Evolutionary conservation across 2,888 invertebrate genomes (phyloP).

Genomic region (Bursaphelenchus okinawaensis): DNA sequence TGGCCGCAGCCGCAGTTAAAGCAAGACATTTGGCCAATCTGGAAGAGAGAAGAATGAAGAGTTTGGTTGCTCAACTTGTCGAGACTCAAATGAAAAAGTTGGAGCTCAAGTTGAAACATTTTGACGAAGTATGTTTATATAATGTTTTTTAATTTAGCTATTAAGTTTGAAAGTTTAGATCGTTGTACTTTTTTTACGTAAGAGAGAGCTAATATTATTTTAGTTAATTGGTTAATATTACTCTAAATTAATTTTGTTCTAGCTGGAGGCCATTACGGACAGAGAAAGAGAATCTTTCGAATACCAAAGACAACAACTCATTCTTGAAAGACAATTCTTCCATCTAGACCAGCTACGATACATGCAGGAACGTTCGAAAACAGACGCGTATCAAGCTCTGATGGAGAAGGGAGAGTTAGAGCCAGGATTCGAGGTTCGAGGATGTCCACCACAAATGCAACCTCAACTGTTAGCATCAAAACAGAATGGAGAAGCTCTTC

Average conservation of each 20-base stretch:
- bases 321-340: conserved; percentile 94
- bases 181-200: too few species aligned
- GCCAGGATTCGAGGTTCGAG: conserved; percentile 55
- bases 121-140: conserved; percentile 75
- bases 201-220: too few species aligned
- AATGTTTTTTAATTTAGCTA: too few species aligned
- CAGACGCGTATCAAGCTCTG: conserved; percentile 72
- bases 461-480: conserved; percentile 12
- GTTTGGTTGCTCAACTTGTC: conserved; percentile 88
- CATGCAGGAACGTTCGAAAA: conserved; percentile 89
- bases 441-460: conserved; percentile 37
- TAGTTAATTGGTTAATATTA: too few species aligned
- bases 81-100: conserved; percentile 99
- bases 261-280: conserved; percentile 74
- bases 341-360: conserved; percentile 95
- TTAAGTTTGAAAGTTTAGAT: too few species aligned
- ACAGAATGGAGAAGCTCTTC: neutral
- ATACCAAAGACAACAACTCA: conserved; percentile 92
- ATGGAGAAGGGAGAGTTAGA: conserved; percentile 36
- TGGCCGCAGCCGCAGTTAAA: conserved; percentile 95
- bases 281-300: conserved; percentile 74
- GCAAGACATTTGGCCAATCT: conserved; percentile 97
- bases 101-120: conserved; percentile 94
- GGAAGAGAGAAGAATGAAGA: conserved; percentile 96
- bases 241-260: too few species aligned